Evolutionary conservation across 1,140 invertebrate genomes (phyloP), one percentile per base, ranked within the genome.

Genomic region (Brachionus manjavacas): DNA sequence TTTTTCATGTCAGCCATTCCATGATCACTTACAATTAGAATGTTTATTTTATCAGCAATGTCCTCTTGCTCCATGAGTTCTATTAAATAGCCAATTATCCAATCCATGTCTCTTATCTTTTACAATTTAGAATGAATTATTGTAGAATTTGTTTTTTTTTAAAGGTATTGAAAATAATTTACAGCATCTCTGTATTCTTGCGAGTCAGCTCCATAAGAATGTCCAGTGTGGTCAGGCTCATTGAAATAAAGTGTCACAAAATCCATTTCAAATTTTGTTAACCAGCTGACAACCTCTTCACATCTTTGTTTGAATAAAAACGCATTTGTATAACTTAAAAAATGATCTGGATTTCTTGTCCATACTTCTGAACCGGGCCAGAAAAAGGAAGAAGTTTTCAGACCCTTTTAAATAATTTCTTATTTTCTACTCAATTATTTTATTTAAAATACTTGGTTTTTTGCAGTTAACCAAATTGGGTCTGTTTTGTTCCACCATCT

Each of bases 1-100:
- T 52, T 60, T 70, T 84, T 84, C 64, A 84, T 52, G 31, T 43
- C 64, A 46, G 60, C 60, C 81, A 84, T 74, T 23, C 81, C 81
- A 70, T 68, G 64, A 74, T 74, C 81, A 70, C 60, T 70, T n/a
- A 84, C 60, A 39, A 84, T 31, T 35, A 84, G 4, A 4, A 84
- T 68, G 20, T 84, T 84, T 39, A 84, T 3, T 70, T 49, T 70
- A 14, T 84, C 23, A n/a, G 41, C n/a, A 14, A 84, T 9, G 6
- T 20, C 20, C 11, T 6, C 23, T 31, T 46, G n/a, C 9, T 70
- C 9, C 6, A 68, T 31, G 12, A 49, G 20, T 70, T 41, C 25
- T 4, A 68, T 25, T 16, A 84, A 70, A 55, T 84, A 84, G 39
- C 79, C 79, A 43, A 81, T 64, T 11, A 43, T 39, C 35, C 20